These are phyloP conservation scores for Tachina grossa DNA, from an alignment of 2,888 invertebrate species.

Conservation along the genomic window DNA sequence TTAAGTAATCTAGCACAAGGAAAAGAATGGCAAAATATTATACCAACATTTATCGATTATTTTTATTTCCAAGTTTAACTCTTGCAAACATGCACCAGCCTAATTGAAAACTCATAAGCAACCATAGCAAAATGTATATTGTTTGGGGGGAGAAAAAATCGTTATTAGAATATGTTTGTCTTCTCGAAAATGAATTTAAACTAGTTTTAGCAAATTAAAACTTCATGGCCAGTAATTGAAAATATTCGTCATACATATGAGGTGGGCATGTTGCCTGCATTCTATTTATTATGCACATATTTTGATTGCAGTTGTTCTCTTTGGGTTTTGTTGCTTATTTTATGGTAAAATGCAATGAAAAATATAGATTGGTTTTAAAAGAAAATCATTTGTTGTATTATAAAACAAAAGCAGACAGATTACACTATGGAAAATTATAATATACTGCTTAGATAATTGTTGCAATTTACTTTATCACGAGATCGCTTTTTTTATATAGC, in stretches of 20 bases:
- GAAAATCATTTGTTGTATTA: conserved; percentile 24
- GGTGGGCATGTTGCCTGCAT: conserved; percentile 62
- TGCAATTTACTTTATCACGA: too few relatives aligned
- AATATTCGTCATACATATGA: conserved; percentile 70
- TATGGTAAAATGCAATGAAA: conserved; percentile 25
- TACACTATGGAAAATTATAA: conserved; percentile 17
- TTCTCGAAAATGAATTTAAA: conserved; percentile 64
- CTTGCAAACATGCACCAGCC: conserved; percentile 15
- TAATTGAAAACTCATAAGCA: conserved; percentile 12
- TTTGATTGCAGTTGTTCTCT: conserved; percentile 16
- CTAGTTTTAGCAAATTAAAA: conserved; percentile 70
- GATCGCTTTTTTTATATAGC: too few relatives aligned
- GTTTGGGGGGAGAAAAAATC: conserved; percentile 13
- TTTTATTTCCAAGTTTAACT: background rate
- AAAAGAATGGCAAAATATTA: too few relatives aligned
- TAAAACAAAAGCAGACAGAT: conserved; percentile 16
- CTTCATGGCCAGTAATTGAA: conserved; percentile 72
- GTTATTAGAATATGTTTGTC: conserved; percentile 61
- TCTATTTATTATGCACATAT: conserved; percentile 64
- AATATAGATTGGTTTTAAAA: conserved; percentile 36
- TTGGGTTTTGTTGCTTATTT: background rate
- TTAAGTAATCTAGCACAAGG: too few relatives aligned
- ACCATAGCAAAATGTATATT: background rate
- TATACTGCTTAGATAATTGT: too few relatives aligned
- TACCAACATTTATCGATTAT: background rate